phyloP scores from a whole-genome alignment of 2,888 invertebrate species.

The Hypercompe scribonia region DNA sequence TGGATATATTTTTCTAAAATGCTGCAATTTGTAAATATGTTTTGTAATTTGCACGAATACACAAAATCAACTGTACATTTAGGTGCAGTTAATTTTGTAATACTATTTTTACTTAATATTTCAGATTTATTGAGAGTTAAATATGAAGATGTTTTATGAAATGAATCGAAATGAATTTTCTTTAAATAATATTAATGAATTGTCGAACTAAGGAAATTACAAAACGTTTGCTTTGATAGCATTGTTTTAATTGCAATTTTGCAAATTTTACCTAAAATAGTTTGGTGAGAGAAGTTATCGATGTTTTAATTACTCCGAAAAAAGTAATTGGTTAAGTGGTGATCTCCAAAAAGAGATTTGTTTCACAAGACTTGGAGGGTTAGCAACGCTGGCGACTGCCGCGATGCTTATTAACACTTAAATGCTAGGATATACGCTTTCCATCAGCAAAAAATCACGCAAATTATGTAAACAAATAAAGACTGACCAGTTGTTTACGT shows the following conservation, averaged over 20 bases:
- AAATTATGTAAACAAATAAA: constrained; percentile 25
- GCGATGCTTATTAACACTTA: no score
- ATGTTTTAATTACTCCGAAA: no score
- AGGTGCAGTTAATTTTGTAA: no score
- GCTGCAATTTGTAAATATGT: not conserved
- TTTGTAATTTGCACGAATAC: not conserved
- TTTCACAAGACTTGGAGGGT: not conserved
- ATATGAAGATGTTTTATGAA: no score
- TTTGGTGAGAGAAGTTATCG: not conserved
- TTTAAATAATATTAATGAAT: not conserved
- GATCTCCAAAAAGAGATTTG: no score
- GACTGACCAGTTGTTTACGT: constrained; percentile 33
- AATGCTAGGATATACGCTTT: not conserved
- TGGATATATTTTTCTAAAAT: not conserved
- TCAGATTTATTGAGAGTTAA: not conserved
- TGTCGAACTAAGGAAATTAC: not conserved
- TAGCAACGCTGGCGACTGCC: not conserved
- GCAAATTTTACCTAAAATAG: not conserved
- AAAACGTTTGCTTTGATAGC: not conserved
- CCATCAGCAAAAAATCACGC: not conserved
- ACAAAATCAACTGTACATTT: not conserved
- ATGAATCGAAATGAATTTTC: not conserved
- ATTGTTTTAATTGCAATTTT: not conserved
- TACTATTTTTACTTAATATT: no score
- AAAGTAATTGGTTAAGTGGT: no score